phyloP scores from a whole-genome alignment of 2,113 vertebrate genomes.

The Gobius niger region DNA sequence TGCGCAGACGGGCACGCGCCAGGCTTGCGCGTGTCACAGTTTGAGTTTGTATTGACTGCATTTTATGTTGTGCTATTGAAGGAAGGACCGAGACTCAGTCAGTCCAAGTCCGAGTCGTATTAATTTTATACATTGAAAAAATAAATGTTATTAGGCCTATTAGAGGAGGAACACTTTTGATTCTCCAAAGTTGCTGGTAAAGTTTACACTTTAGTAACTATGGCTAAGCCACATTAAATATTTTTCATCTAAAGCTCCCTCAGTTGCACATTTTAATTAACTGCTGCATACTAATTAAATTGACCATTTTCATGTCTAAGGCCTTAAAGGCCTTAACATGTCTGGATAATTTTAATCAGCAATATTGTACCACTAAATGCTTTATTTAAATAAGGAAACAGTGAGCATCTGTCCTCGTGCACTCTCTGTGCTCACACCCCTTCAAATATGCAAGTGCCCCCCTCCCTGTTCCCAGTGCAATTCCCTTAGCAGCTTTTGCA shows the following conservation, averaged over 20 bases:
- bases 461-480: constrained; percentile 31
- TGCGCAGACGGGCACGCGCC: constrained; percentile 43
- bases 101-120: background rate
- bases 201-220: background rate
- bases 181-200: background rate
- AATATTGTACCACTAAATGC: background rate
- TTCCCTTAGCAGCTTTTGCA: constrained; percentile 65
- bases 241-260: background rate
- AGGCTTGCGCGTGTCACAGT: constrained; percentile 31
- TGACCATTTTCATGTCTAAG: background rate
- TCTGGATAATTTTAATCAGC: background rate
- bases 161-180: too few species aligned
- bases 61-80: constrained; percentile 8
- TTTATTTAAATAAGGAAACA: constrained; percentile 35
- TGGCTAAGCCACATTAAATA: background rate
- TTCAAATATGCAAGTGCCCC: constrained; percentile 47
- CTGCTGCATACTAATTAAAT: background rate
- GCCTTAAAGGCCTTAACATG: constrained; percentile 3
- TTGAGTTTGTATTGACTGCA: background rate
- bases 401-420: constrained; percentile 41
- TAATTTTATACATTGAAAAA: background rate
- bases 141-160: background rate
- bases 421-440: constrained; percentile 10
- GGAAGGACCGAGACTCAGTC: background rate
- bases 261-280: background rate